Conservation (phyloP, 2,113 vertebrate genomes). For the Tupaia tana region DNA sequence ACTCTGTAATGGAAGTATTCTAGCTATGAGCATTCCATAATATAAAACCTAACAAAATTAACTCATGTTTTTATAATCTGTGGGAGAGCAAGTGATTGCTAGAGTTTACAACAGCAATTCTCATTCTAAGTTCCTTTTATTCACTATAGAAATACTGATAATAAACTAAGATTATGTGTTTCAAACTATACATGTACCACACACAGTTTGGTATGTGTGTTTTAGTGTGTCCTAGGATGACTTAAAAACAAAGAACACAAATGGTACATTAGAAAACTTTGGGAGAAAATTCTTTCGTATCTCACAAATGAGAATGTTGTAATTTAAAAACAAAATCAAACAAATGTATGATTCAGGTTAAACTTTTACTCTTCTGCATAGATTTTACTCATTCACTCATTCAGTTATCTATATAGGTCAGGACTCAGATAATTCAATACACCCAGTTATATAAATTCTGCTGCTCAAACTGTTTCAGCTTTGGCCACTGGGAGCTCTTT, state of each 20-base stretch:
- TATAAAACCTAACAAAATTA: constrained; percentile 14
- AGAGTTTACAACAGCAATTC: background rate
- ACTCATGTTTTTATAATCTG: background rate
- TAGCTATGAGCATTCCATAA: constrained; percentile 19
- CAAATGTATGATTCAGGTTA: background rate
- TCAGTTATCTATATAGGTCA: background rate
- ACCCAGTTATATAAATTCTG: background rate
- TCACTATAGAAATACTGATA: background rate
- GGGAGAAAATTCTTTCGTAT: background rate
- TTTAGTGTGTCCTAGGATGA: background rate
- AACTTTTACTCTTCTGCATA: background rate
- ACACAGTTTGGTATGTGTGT: background rate
- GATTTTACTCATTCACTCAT: background rate
- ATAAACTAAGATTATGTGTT: background rate
- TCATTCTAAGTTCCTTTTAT: background rate
- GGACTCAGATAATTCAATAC: background rate
- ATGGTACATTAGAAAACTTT: background rate
- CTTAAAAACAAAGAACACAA: background rate
- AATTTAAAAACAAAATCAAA: background rate
- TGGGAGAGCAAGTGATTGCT: background rate
- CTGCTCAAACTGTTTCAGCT: background rate
- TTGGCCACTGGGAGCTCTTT: background rate
- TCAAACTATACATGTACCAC: background rate
- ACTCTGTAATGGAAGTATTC: background rate
- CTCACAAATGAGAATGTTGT: background rate